phyloP scores from a whole-genome alignment of 1,140 invertebrate species.

The Mya arenaria region DNA sequence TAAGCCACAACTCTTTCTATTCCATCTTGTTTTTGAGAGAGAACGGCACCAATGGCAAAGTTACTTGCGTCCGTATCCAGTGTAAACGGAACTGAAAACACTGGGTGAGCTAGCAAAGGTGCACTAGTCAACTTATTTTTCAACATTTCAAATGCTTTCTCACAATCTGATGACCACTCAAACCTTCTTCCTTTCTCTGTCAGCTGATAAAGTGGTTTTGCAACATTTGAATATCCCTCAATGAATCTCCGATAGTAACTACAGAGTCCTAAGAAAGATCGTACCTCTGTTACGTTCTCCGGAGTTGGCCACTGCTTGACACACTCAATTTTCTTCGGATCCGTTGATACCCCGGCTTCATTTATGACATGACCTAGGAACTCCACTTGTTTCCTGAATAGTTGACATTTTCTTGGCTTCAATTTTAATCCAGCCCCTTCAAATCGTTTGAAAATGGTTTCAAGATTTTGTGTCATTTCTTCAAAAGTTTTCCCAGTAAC shows the following conservation, averaged over 20 bases:
- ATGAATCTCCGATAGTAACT: conserved; percentile 67
- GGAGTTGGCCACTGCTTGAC: conserved; percentile 68
- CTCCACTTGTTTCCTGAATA: conserved; percentile 9
- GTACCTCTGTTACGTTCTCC: conserved; percentile 59
- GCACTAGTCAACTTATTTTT: conserved; percentile 38
- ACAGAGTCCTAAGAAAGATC: conserved; percentile 68
- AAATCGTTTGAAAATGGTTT: background rate
- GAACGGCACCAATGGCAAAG: conserved; percentile 40
- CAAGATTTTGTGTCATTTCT: conserved; percentile 2
- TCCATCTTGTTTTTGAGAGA: conserved; percentile 55
- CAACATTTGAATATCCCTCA: conserved; percentile 54
- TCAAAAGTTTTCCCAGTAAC: conserved; percentile 1
- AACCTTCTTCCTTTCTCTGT: conserved; percentile 54
- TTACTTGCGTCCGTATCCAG: conserved; percentile 55
- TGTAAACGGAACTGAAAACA: background rate
- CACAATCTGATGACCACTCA: conserved; percentile 54
- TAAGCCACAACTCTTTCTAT: conserved; percentile 80
- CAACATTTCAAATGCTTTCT: conserved; percentile 58
- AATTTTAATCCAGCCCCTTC: background rate
- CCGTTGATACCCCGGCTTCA: background rate
- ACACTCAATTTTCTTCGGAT: conserved; percentile 64
- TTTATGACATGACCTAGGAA: background rate
- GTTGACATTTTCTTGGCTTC: background rate
- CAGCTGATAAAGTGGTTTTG: conserved; percentile 51
- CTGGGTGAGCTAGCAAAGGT: background rate